Evolutionary conservation across 2,113 vertebrate genomes (phyloP), one percentile per base, ranked within the genome.

Genomic region (Eurystomus gularis): DNA sequence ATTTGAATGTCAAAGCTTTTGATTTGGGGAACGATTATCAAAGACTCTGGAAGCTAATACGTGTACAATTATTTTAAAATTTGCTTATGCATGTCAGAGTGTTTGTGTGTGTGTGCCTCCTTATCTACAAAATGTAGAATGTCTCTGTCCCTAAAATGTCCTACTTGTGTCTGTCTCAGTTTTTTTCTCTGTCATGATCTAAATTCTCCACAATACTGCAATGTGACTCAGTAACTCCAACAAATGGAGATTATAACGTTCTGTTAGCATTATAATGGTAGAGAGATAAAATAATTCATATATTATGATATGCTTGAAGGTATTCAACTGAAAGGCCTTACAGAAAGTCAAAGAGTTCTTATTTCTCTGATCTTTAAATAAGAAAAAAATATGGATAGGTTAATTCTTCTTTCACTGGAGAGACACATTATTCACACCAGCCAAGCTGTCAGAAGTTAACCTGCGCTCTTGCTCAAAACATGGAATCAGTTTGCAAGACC

Each of bases 1-100:
- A 89, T 89, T 87, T 71, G 75, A 96, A 58, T 55, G 77, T 49
- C 39, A 88, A 87, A 78, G 15, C 9, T 79, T 90, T 93, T 61
- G 37, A 88, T 72, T 58, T 33, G 29, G 42, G 19, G 42, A 76
- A 94, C 78, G 21, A 42, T 4, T 42, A 29, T 20, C 35, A 81
- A 81, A 88, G 26, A 81, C 17, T 60, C 46, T 79, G 42, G 25
- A 42, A 58, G 44, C 13, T 66, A 86, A 58, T 37, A 42, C 4
- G 7, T 6, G 13, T 29, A 61, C 21, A 16, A 73, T 25, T 81
- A 52, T 64, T 93, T 64, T 26, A 11, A 58, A 61, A 42, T 61
- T 29, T 55, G 13, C 16, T 68, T 49, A 14, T 51, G 29, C 19
- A 21, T 20, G 11, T 21, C 48, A n/a, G 65, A 26, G 44, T 57